A percentile compares a stretch with the other conserved stretches of the same genome.
Evolutionary conservation across 2,888 invertebrate species (phyloP).

Genomic region (Dicyrtoma fusca): DNA sequence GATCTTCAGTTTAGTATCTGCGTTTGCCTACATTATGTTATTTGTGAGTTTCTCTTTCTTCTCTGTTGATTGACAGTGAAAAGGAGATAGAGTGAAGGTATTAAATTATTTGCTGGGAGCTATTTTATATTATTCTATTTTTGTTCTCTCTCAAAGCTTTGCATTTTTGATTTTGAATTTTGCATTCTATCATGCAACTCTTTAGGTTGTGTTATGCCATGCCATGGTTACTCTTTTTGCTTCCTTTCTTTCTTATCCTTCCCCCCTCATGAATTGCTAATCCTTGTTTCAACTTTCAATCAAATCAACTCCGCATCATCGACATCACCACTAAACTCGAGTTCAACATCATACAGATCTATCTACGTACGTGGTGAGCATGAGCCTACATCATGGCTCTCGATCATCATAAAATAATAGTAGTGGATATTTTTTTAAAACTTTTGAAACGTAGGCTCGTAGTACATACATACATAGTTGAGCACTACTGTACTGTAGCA

Average conservation of each 20-base stretch:
- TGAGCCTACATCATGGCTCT: too few species aligned
- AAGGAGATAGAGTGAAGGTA: neutral
- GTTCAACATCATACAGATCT: neutral
- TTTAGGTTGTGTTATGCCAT: neutral
- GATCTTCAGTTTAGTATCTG: neutral
- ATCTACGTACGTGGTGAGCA: neutral
- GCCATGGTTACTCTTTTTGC: neutral
- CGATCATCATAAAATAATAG: too few species aligned
- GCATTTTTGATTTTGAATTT: neutral
- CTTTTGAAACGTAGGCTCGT: too few species aligned
- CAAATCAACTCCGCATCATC: too few species aligned
- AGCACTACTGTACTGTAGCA: too few species aligned
- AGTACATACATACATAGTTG: too few species aligned
- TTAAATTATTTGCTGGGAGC: neutral
- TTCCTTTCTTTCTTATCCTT: neutral
- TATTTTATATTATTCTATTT: neutral
- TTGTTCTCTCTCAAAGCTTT: neutral
- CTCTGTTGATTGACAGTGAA: neutral
- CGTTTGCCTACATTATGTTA: neutral
- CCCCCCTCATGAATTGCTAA: neutral
- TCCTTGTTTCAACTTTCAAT: neutral
- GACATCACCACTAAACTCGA: too few species aligned
- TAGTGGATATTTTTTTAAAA: too few species aligned
- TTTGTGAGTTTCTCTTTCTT: constrained; percentile 2
- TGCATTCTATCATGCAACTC: neutral